Base-by-base conservation (phyloP, 2,113 vertebrate genomes). In the Brachyhypopomus occidentalis region DNA sequence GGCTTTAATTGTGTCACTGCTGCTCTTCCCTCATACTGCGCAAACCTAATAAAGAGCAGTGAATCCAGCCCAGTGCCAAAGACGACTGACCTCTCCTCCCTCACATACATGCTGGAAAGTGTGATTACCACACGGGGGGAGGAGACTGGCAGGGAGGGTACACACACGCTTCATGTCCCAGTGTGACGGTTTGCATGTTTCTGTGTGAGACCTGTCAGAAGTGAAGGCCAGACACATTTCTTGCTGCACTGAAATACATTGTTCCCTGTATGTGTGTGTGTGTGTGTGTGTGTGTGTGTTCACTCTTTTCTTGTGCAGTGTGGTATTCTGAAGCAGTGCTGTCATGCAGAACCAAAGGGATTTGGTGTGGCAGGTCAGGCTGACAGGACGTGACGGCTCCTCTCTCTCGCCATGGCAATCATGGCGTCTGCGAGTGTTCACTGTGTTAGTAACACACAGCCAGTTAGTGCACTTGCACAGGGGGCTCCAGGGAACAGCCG, bases 331-430 rank as follows among this genome's bases (percentile, higher is more conserved):
- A 58, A 62, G 71, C 25, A 79, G 72, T 16, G 72, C 66, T 82
- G 81, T 66, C 67, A 67, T 84, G 84, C 81, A 86, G 85, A 88
- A 86, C 80, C 19, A 83, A 84, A 75, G 56, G 83, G 72, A 89
- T 85, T 84, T 82, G 77, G 79, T 64, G 41, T 70, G 23, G 59
- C 60, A 27, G 23, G 63, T 66, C 72, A 82, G 84, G 63, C 36
- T 76, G 84, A 36, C 48, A 36, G 41, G 27, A 79, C 58, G 71
- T 25, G 38, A 67, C 52, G 75, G 69, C 38, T 38, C 34, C 72
- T 81, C 62, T 81, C 70, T 19, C 72, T 78, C 56, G 81, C 80
- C 78, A 83, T 27, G n/a, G 67, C 62, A 76, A 38, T 76, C 63
- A 20, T 45, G 69, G 52, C 69, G 63, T 83, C 86, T 82, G 85